Evolutionary conservation across 2,113 vertebrate genomes (phyloP).

Genomic region (Corythornis vintsioides): DNA sequence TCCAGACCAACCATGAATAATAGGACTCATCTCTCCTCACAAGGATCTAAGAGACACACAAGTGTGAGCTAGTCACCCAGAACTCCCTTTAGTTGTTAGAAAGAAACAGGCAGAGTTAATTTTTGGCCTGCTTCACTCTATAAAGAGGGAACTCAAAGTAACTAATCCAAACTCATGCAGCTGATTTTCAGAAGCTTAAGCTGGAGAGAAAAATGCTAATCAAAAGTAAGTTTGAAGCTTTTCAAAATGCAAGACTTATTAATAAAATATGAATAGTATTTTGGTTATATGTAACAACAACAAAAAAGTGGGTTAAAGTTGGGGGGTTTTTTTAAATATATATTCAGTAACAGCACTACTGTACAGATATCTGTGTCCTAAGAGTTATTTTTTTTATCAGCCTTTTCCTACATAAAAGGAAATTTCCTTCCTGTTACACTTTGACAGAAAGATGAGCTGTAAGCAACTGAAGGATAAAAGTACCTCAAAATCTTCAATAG

Average conservation of each 20-base stretch:
- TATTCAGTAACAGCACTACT: not conserved
- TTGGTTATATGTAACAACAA: not conserved
- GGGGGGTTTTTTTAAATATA: not conserved
- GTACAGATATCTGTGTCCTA: not conserved
- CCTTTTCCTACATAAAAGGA: not conserved
- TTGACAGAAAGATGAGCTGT: not conserved
- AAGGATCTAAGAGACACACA: not conserved
- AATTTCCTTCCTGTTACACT: not conserved
- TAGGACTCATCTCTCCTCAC: not conserved
- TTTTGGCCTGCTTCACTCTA: not conserved
- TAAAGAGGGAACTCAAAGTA: not conserved
- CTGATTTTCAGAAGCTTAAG: not conserved
- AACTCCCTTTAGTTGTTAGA: not conserved
- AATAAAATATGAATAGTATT: not conserved
- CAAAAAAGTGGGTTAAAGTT: not conserved
- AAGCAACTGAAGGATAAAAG: not conserved
- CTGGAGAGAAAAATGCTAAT: not conserved
- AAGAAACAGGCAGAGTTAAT: not conserved
- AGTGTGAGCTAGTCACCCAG: not conserved
- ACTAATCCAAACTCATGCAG: not conserved
- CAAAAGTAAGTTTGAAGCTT: not conserved
- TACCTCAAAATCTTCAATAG: not conserved
- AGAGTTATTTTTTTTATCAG: slow-evolving; percentile 2
- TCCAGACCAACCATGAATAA: not conserved
- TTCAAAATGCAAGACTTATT: not conserved